These are phyloP conservation scores for Papilio demoleus DNA, from an alignment of 2,888 invertebrate species.

Conservation along the genomic window DNA sequence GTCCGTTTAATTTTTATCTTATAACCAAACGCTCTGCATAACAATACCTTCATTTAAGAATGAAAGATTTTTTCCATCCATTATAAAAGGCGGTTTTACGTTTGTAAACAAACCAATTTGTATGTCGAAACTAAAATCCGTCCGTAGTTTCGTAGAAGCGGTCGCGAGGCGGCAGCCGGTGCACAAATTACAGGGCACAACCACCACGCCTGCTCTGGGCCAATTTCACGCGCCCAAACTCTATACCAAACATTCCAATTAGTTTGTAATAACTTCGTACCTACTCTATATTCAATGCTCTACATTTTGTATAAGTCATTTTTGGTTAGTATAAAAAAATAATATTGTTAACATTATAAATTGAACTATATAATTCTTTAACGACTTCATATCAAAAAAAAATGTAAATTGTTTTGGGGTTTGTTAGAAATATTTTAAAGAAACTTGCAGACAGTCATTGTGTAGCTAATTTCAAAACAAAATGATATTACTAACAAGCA, in stretches of 20 bases:
- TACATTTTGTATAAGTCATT: background rate
- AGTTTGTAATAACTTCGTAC: slow-evolving; percentile 66
- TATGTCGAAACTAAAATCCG: slow-evolving; percentile 51
- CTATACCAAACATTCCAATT: slow-evolving; percentile 79
- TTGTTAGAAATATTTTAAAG: no score
- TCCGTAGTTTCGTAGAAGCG: slow-evolving; percentile 62
- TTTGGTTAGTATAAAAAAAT: background rate
- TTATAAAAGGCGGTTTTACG: slow-evolving; percentile 46
- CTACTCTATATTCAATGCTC: background rate
- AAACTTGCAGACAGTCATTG: no score
- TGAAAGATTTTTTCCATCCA: slow-evolving; percentile 13
- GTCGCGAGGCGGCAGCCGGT: slow-evolving; percentile 49
- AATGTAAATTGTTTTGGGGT: no score
- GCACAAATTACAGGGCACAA: slow-evolving; percentile 75
- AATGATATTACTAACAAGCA: slow-evolving; percentile 57
- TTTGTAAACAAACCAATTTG: slow-evolving; percentile 55
- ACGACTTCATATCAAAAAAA: no score
- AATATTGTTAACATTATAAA: no score
- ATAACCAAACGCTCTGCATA: background rate
- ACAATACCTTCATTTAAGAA: background rate
- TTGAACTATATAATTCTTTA: no score
- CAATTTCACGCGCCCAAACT: slow-evolving; percentile 64
- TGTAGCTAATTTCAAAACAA: background rate
- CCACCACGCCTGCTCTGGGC: slow-evolving; percentile 62
- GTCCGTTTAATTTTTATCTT: background rate